Evolutionary conservation across 2,113 vertebrate genomes (phyloP), one percentile per base, ranked within the genome.

Genomic region (Zeus faber): DNA sequence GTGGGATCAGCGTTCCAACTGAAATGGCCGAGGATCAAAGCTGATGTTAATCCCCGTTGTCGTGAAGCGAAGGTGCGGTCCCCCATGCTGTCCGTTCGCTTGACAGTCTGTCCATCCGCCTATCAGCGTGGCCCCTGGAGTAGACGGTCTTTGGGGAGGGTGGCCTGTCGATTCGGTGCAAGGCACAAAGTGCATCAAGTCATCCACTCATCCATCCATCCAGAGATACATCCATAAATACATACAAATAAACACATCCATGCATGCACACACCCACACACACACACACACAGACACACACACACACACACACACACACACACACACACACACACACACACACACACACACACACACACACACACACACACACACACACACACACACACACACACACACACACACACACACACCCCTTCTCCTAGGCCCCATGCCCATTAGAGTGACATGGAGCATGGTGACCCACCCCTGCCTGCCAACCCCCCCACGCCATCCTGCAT

Each of bases 191-290:
- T 29, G 26, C n/a, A n/a, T n/a, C n/a, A n/a, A n/a, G n/a, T n/a
- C n/a, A n/a, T n/a, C n/a, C n/a, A n/a, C 26, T 29, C 26, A 29
- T 4, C 4, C 26, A 29, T 29, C 26, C 8, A n/a, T 29, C 8
- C 26, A 29, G 8, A 29, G 72, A 77, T 75, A 60, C 31, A 29
- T 72, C 37, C 50, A 75, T 76, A 61, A 70, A 68, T 64, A n/a
- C 8, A 29, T 29, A 8, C 4, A 29, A 29, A 5, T 4, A 29
- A 4, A 29, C 4, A 29, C 50, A 44, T 37, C 26, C 37, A 46
- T 63, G 60, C 57, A 54, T 52, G 54, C 67, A 49, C n/a, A 18
- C n/a, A n/a, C n/a, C n/a, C 29, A 54, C 39, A 51, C 64, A 66
- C 41, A 53, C 48, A 71, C 65, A 67, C 58, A 41, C 56, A 45